Base-by-base conservation (phyloP, 2,797 vertebrate genomes). In the Rallus crepitans region DNA sequence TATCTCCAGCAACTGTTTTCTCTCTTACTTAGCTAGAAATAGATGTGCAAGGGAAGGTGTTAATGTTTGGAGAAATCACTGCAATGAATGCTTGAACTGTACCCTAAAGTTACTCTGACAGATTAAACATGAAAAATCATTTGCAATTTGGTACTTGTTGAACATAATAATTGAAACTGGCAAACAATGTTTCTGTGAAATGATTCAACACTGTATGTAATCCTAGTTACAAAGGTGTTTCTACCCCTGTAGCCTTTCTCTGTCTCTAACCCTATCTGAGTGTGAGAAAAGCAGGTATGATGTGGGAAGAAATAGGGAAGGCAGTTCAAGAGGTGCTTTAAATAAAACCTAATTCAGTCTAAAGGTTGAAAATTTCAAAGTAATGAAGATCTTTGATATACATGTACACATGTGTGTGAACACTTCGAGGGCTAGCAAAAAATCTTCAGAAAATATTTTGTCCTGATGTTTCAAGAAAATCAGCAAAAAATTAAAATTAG, bases 1-100 rank as follows among this genome's bases (percentile, higher is more conserved):
- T 82, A 65, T 16, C 24, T 76, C 31, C 55, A 66, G 82, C 55
- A 76, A 6, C 57, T 47, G 25, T 35, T 84, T 92, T 84, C 60
- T 84, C 37, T 80, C 45, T 50, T 68, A 30, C 48, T 89, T 84
- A 79, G 31, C 42, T 94, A 52, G n/a, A 86, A 72, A 48, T 8
- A 61, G 40, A 69, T 20, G n/a, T 18, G 15, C 53, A 39, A 82
- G 9, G 40, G 40, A 77, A 88, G 57, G 69, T 72, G 48, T 56
- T 81, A 53, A 47, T 59, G 6, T 40, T 65, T 81, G 72, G 42
- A 76, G 78, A 90, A 91, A 73, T 40, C 48, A 50, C 37, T 55
- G 59, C 61, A 48, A n/a, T 64, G 45, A 66, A 77, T 57, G n/a
- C 30, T 71, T 78, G 63, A 87, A 59, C 75, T 73, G 35, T n/a